Evolutionary conservation across 2,797 vertebrate species (phyloP).

Genomic region (Cirrhinus mrigala): DNA sequence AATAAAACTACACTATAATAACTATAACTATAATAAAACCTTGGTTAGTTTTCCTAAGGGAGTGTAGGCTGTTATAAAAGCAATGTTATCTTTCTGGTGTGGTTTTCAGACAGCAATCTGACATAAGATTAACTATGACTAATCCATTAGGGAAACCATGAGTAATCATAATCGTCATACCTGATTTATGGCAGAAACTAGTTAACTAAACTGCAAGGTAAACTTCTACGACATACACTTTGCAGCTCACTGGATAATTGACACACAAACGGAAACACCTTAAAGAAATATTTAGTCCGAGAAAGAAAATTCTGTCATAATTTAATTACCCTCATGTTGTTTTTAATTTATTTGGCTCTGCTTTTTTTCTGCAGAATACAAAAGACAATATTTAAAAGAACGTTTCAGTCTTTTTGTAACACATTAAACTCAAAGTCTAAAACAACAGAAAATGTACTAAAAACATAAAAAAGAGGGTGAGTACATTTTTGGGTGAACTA

Average conservation of each 20-base stretch:
- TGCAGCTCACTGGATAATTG: not conserved
- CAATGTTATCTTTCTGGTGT: no score
- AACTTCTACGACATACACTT: not conserved
- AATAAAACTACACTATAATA: no score
- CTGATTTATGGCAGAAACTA: not conserved
- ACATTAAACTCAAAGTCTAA: not conserved
- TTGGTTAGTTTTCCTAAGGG: no score
- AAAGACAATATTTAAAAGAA: not conserved
- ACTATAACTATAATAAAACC: no score
- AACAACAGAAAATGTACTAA: not conserved
- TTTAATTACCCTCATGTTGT: not conserved
- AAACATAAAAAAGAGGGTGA: no score
- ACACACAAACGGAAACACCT: not conserved
- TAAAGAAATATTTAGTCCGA: not conserved
- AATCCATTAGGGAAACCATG: not conserved
- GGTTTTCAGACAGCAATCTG: not conserved
- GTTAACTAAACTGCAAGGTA: not conserved
- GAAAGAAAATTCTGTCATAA: not conserved
- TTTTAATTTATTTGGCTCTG: not conserved
- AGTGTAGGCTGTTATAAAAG: no score
- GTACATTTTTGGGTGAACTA: not conserved
- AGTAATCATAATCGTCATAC: not conserved
- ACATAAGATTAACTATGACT: not conserved
- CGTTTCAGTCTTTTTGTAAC: not conserved
- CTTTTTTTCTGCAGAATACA: not conserved